A percentile compares a stretch with the other conserved stretches of the same genome.
phyloP scores from a whole-genome alignment of 2,888 invertebrate genomes.

The Orthosia gothica region DNA sequence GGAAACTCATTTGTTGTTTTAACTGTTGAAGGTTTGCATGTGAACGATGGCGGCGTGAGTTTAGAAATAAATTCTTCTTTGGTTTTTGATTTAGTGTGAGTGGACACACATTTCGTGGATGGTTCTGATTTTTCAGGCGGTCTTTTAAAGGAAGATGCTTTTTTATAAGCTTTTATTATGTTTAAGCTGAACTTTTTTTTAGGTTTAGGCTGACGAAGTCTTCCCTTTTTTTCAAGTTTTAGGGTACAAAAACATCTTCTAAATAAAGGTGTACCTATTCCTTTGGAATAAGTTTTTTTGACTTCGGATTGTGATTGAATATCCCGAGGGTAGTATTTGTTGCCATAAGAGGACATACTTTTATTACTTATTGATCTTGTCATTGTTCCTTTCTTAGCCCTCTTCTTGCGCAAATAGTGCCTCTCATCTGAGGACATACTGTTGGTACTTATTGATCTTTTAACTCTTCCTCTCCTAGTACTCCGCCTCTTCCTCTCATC shows the following conservation, averaged over 20 bases:
- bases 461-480: slow-evolving; percentile 3
- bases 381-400: not conserved
- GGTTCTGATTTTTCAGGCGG: slow-evolving; percentile 11
- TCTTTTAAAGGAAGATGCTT: slow-evolving; percentile 4
- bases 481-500: not conserved
- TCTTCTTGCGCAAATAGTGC: not conserved
- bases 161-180: not conserved
- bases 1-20: slow-evolving; percentile 1
- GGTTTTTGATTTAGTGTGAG: slow-evolving; percentile 18
- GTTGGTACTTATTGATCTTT: slow-evolving; percentile 14
- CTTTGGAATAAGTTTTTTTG: slow-evolving; percentile 23
- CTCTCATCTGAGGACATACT: slow-evolving; percentile 24
- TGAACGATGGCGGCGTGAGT: too few relatives aligned
- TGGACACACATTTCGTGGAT: not conserved
- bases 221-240: slow-evolving; percentile 67
- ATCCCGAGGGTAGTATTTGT: slow-evolving; percentile 14
- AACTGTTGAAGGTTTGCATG: not conserved
- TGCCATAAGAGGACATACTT: slow-evolving; percentile 31
- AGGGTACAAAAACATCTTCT: slow-evolving; percentile 72
- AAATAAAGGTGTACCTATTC: slow-evolving; percentile 19
- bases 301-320: slow-evolving; percentile 37
- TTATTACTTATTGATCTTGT: slow-evolving; percentile 13
- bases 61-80: not conserved
- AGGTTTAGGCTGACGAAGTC: slow-evolving; percentile 35
- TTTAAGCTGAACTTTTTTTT: slow-evolving; percentile 12